A percentile compares a stretch with the other conserved stretches of the same genome.
Evolutionary conservation across 2,113 vertebrate genomes (phyloP).

Genomic region (Muscicapa adusta): DNA sequence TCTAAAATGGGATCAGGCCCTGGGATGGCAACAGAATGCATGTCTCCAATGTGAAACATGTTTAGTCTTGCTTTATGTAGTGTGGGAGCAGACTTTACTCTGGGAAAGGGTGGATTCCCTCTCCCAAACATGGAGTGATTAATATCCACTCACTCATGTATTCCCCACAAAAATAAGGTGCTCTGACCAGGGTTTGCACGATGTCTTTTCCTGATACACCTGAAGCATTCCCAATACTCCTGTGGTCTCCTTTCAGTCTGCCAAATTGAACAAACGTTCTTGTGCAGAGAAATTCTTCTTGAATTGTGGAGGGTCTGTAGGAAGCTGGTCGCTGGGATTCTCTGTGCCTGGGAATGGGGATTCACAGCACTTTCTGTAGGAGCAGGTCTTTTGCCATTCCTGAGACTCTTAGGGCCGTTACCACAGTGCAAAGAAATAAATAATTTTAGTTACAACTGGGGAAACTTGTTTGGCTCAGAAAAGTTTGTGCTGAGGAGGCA

Average conservation of each 20-base stretch:
- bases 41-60: neutral
- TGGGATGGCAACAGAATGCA: neutral
- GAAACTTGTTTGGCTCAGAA: neutral
- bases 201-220: neutral
- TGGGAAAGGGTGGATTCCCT: neutral
- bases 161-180: neutral
- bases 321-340: rapidly evolving
- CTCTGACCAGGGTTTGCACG: neutral
- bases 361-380: neutral
- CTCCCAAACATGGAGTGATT: neutral
- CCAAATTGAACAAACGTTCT: neutral
- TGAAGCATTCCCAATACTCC: neutral
- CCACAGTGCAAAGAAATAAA: neutral
- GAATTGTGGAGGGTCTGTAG: neutral
- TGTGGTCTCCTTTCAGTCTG: neutral
- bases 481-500: neutral
- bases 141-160: neutral
- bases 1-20: neutral
- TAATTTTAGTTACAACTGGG: neutral
- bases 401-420: neutral
- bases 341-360: neutral
- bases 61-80: neutral
- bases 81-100: neutral
- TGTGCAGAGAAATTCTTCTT: neutral
- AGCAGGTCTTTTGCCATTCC: rapidly evolving